Conservation (phyloP, 2,888 invertebrate species). For the Notodonta dromedarius region DNA sequence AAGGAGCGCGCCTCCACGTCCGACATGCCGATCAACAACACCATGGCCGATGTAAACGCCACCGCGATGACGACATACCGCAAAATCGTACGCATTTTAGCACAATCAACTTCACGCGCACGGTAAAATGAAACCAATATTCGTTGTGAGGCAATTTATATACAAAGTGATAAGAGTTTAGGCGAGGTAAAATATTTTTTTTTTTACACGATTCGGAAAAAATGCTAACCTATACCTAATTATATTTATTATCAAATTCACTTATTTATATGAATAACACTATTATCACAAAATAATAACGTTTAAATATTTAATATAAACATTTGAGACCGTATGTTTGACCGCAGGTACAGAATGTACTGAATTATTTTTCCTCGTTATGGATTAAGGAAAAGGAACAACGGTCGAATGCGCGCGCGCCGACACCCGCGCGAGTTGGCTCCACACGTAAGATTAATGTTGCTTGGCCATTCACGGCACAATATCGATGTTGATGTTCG, state of each 20-base stretch:
- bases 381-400: not conserved
- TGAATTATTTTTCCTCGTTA: not conserved
- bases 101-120: conserved; percentile 13
- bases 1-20: conserved; percentile 30
- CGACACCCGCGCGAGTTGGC: conserved; percentile 30
- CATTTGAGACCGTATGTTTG: not conserved
- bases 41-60: conserved; percentile 40
- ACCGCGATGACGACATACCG: conserved; percentile 48
- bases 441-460: conserved; percentile 29
- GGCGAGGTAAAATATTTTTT: not conserved
- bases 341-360: not conserved
- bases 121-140: not conserved
- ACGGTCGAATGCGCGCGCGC: conserved; percentile 8
- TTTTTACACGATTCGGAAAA: not conserved
- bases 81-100: conserved; percentile 53
- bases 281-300: too few species aligned
- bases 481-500: conserved; percentile 35
- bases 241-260: too few species aligned
- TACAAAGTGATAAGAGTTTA: not conserved
- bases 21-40: conserved; percentile 47
- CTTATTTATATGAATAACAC: too few species aligned
- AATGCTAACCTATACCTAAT: too few species aligned
- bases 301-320: not conserved
- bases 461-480: conserved; percentile 6
- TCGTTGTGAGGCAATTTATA: not conserved